A percentile compares a stretch with the other conserved stretches of the same genome.
These are phyloP conservation scores for Sphaerodactylus townsendi DNA, from an alignment of 2,113 vertebrate species.

Conservation along the genomic window DNA sequence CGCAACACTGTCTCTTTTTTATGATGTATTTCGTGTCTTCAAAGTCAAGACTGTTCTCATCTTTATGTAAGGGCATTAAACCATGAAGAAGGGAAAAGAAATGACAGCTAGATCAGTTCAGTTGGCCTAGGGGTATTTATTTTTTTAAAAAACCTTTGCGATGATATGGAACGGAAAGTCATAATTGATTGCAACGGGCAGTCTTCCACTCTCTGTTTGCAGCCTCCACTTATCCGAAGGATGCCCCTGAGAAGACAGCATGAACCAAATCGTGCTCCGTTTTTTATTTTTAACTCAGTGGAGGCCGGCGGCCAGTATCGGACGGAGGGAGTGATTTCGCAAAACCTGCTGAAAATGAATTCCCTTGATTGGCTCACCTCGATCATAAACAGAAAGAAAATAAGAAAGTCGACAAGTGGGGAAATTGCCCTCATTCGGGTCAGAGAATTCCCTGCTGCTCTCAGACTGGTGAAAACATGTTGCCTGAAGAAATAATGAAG, in stretches of 20 bases:
- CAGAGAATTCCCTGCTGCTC: conserved; percentile 55
- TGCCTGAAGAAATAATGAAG: conserved; percentile 55
- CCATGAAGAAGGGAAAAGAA: neutral
- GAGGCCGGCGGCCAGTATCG: conserved; percentile 64
- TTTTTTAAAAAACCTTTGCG: too few species aligned
- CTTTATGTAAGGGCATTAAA: too few species aligned
- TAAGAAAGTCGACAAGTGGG: conserved; percentile 32
- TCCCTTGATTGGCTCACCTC: neutral
- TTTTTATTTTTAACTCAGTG: conserved; percentile 46
- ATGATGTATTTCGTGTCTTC: too few species aligned
- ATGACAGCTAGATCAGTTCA: too few species aligned
- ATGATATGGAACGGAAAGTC: neutral
- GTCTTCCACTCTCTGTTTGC: too few species aligned
- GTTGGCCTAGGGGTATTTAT: neutral
- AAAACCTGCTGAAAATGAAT: conserved; percentile 71
- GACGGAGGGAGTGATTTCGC: conserved; percentile 65
- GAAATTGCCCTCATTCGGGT: conserved; percentile 41
- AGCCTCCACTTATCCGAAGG: neutral
- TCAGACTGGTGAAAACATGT: conserved; percentile 56
- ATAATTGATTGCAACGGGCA: neutral
- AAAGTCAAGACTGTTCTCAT: too few species aligned
- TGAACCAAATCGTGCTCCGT: conserved; percentile 59
- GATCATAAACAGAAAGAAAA: conserved; percentile 42
- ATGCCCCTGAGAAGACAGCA: neutral
- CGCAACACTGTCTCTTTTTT: too few species aligned